phyloP scores from a whole-genome alignment of 2,888 invertebrate species.

The Camptogramma bilineatum region DNA sequence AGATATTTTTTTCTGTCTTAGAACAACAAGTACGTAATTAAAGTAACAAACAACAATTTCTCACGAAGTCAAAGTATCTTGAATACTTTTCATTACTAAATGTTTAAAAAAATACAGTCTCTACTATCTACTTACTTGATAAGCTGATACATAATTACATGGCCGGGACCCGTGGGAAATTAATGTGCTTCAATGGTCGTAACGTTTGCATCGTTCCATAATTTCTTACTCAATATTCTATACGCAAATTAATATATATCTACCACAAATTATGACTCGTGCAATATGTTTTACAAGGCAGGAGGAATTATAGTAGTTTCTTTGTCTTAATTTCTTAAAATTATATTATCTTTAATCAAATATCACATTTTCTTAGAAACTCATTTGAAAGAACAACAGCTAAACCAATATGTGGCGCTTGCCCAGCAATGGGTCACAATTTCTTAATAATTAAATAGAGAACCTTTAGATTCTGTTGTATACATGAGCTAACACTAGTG shows the following conservation, averaged over 20 bases:
- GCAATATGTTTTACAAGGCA: background rate
- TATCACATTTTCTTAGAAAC: too few relatives aligned
- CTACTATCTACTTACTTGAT: constrained; percentile 40
- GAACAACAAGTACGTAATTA: constrained; percentile 11
- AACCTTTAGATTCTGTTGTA: too few relatives aligned
- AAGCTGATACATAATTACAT: constrained; percentile 52
- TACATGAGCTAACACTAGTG: too few relatives aligned
- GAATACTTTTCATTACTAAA: constrained; percentile 35
- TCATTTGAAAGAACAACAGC: too few relatives aligned
- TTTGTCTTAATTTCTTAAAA: background rate
- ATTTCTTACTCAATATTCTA: constrained; percentile 50
- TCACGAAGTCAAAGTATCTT: constrained; percentile 31
- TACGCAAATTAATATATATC: constrained; percentile 34
- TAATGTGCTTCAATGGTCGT: constrained; percentile 57
- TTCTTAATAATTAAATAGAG: too few relatives aligned
- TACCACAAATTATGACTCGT: constrained; percentile 5
- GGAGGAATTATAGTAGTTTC: background rate
- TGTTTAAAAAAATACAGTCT: constrained; percentile 38
- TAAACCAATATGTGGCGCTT: too few relatives aligned
- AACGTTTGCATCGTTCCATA: constrained; percentile 52
- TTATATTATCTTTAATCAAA: background rate
- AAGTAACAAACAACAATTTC: constrained; percentile 20
- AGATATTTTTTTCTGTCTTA: constrained; percentile 4
- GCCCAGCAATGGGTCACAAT: too few relatives aligned
- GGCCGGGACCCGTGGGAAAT: constrained; percentile 57